Evolutionary conservation across 2,888 invertebrate genomes (phyloP), one percentile per base, ranked within the genome.

Genomic region (Pycnomerus fuliginosus): DNA sequence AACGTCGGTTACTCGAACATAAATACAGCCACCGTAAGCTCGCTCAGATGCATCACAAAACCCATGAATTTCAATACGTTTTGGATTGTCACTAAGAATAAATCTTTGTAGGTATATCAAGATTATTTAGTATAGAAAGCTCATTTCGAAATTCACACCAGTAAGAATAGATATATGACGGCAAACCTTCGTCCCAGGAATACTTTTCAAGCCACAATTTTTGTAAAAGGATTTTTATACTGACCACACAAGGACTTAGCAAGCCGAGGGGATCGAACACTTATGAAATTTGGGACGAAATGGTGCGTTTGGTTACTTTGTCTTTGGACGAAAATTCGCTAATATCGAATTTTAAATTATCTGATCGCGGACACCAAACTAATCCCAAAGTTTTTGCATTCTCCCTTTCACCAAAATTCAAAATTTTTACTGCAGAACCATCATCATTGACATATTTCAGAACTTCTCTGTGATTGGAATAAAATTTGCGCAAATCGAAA

Each of bases 31-130:
- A 1, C 37, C 43, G 11, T 44, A 44, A n/a, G 20, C 31, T 16
- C n/a, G 2, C 8, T 38, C 27, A 2, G 33, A 32, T 14, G 31
- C 36, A 16, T 44, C 44, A 13, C 25, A 37, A 25, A 44, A 44
- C 11, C 37, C 37, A 11, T 38, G 38, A 3, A 38, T 2, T 14
- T 38, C 20, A 13, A 20, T 7, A 7, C 8, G 20, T 7, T 20
- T 20, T 20, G 20, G 20, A 7, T 20, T 8, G 5, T 7, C 8
- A 8, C 5, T 20, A 20, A 20, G 8, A 7, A 20, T 7, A 20
- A 5, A 20, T 7, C 20, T 5, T 5, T 5, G 20, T 8, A 20
- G 20, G 5, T 20, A 5, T 8, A 20, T 7, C 20, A 8, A 20
- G 8, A 7, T 20, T 20, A 20, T 7, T 20, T 5, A 20, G 20